phyloP scores from a whole-genome alignment of 2,113 vertebrate genomes.

The Bungarus multicinctus region DNA sequence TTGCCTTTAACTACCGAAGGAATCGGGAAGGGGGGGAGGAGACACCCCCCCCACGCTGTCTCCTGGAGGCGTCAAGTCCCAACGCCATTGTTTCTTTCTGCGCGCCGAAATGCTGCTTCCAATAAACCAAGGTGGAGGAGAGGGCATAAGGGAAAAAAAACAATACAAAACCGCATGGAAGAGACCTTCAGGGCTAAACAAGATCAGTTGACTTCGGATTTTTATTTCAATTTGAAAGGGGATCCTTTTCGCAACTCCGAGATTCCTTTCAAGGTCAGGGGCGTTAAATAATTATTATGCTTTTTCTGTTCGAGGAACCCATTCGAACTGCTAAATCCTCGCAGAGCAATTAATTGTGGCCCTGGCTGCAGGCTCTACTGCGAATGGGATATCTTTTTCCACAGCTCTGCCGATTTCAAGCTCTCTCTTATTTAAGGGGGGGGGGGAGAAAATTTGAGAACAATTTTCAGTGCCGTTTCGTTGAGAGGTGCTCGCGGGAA shows the following conservation, averaged over 20 bases:
- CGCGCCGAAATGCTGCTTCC: conserved; percentile 33
- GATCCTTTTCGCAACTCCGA: not conserved
- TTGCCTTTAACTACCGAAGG: conserved; percentile 43
- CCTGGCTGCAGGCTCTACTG: not conserved
- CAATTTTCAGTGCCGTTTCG: not conserved
- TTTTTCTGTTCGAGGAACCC: not conserved
- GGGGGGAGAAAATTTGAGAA: not conserved
- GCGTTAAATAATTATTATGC: conserved; percentile 32
- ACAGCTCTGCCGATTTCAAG: not conserved
- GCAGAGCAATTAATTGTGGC: not conserved
- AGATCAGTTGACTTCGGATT: conserved; percentile 17
- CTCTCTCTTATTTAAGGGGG: not conserved
- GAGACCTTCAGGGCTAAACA: conserved; percentile 51
- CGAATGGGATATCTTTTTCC: not conserved
- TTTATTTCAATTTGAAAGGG: not conserved
- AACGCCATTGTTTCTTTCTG: conserved; percentile 59
- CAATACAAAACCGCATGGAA: not conserved
- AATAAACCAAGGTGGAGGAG: not conserved
- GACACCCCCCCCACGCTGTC: not conserved
- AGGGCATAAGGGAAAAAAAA: not conserved
- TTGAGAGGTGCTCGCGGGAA: not conserved
- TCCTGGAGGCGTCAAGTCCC: conserved; percentile 59
- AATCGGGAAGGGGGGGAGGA: conserved; percentile 9
- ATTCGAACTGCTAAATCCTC: not conserved
- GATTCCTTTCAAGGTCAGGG: conserved; percentile 77